Conservation (phyloP, 2,113 vertebrate genomes). For the Alectura lathami region DNA sequence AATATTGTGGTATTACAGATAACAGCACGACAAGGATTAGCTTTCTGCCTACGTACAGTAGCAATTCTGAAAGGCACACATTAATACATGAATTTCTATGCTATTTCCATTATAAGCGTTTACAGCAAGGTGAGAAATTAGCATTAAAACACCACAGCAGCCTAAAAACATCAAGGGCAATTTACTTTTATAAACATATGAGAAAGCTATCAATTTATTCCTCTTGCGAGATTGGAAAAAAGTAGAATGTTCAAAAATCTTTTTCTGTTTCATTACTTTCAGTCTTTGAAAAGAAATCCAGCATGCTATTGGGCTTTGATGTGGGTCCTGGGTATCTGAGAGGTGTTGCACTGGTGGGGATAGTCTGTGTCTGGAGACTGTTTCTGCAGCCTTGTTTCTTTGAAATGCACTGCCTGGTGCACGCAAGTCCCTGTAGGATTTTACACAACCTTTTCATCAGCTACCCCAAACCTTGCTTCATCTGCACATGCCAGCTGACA, state of each 20-base stretch:
- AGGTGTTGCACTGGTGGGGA: not conserved
- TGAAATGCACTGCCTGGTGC: not conserved
- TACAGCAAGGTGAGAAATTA: not conserved
- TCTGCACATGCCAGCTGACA: not conserved
- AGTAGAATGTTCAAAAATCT: not conserved
- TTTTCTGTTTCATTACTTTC: not conserved
- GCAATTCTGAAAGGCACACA: not conserved
- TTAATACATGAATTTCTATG: not conserved
- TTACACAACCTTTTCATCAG: not conserved
- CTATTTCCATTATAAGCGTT: not conserved
- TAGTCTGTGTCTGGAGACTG: not conserved
- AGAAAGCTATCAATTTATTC: not conserved
- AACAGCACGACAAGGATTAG: not conserved
- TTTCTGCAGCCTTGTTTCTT: not conserved
- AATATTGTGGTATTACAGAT: not conserved
- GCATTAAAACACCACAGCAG: not conserved
- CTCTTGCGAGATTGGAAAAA: not conserved
- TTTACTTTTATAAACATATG: slow-evolving; percentile 12
- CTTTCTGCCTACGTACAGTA: not conserved
- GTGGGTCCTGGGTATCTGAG: not conserved
- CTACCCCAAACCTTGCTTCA: not conserved
- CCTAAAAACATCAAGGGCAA: not conserved
- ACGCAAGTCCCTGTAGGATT: not conserved
- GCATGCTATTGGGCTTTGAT: not conserved
- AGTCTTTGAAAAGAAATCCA: not conserved